Evolutionary conservation across 2,113 vertebrate species (phyloP).

Genomic region (Pionites leucogaster): DNA sequence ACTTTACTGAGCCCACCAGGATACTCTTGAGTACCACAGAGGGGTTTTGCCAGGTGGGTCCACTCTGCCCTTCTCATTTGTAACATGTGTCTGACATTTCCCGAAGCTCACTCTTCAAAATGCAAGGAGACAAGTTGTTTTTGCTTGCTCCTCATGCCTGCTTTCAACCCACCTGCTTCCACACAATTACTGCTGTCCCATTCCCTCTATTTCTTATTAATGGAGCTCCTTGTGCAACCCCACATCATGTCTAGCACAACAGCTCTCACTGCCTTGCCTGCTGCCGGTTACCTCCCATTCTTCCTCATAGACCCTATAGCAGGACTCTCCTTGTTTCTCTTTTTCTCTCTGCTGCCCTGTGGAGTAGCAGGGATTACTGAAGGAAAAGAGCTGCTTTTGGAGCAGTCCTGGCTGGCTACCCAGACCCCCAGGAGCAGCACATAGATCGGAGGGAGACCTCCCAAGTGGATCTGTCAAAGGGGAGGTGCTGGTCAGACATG

Average conservation of each 20-base stretch:
- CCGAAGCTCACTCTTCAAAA: not conserved
- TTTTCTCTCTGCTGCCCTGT: not conserved
- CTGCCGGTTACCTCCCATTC: not conserved
- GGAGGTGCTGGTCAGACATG: not conserved
- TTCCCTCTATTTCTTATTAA: not conserved
- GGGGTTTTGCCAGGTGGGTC: not conserved
- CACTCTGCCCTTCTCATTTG: not conserved
- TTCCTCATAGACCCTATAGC: not conserved
- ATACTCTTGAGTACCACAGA: not conserved
- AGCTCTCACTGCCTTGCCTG: not conserved
- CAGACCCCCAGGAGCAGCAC: not conserved
- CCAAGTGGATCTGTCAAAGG: not conserved
- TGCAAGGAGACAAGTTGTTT: not conserved
- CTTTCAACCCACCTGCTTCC: not conserved
- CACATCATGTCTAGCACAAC: not conserved
- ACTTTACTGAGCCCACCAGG: not conserved
- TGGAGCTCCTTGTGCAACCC: constrained; percentile 7
- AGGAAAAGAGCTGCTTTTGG: not conserved
- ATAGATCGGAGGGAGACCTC: not conserved
- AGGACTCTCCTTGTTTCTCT: not conserved
- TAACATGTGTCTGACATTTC: not conserved
- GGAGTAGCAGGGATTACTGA: not conserved
- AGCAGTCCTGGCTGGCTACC: not conserved
- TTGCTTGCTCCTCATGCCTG: not conserved
- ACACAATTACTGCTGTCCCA: not conserved